Base-by-base conservation (phyloP, 2,113 vertebrate species). In the Cariama cristata region DNA sequence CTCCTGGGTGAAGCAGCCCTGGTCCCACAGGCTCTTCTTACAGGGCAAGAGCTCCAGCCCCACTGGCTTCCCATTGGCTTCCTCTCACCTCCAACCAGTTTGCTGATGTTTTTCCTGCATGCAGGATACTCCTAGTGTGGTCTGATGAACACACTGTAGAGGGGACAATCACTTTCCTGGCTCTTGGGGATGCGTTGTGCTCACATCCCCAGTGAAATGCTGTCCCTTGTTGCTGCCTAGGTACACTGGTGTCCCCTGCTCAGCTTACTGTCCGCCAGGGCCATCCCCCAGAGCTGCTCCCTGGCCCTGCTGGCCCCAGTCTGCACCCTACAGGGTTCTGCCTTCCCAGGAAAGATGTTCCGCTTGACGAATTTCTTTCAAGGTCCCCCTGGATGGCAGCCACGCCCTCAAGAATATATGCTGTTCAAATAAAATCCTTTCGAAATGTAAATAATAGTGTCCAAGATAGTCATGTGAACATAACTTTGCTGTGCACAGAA, bases 161-260 rank as follows among this genome's bases (percentile, higher is more conserved):
- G 27, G 11, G 27, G 6, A 27, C 40, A 38, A 3, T 42, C 22
- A 4, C 19, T 55, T 55, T 35, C 10, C 28, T 75, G 32, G 9
- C 8, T 40, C 7, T 60, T 86, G 45, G 4, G 30, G 4, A 26
- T 62, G 12, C 24, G 17, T 32, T 55, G 18, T 50, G 9, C 8
- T 32, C 24, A 8, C 6, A 3, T 38, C 4, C 33, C 32, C 7
- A 11, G 26, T n/a, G 53, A 19, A 50, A 3, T 9, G 7, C 40
- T 68, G 53, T 52, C 15, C 23, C 30, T 21, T 0, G 0, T 5
- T 49, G 44, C 26, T 52, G 18, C 26, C 47, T 38, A 3, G 11
- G 8, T 58, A 9, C 15, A 3, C 12, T 24, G 27, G 11, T 52
- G 14, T 23, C 12, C 7, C 4, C 49, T 55, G 21, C 16, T 56